These are phyloP conservation scores for Nyctibius grandis DNA, from an alignment of 2,797 vertebrate genomes.

Conservation along the genomic window DNA sequence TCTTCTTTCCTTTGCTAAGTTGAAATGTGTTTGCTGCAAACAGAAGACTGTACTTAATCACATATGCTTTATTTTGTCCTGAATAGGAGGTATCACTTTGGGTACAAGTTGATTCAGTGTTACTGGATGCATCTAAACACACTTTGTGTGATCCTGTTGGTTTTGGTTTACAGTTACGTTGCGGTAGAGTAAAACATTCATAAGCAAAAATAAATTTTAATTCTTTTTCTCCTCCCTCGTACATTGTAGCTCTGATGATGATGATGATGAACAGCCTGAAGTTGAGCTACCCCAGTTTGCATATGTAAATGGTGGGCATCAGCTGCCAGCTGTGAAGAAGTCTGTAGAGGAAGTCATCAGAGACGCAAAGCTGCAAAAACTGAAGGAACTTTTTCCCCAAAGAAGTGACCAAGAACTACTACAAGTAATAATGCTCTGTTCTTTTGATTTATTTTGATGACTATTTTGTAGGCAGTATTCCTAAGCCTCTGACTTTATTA, in stretches of 20 bases:
- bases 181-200: background rate
- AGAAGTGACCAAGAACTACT: slow-evolving; percentile 74
- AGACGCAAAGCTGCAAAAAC: slow-evolving; percentile 71
- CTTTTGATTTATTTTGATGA: background rate
- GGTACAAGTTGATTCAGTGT: background rate
- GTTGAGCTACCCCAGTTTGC: slow-evolving; percentile 13
- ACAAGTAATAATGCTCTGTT: slow-evolving; percentile 71
- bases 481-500: background rate
- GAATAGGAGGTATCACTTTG: background rate
- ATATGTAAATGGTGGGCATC: slow-evolving; percentile 6
- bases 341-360: slow-evolving; percentile 54
- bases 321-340: background rate
- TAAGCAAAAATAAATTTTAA: background rate
- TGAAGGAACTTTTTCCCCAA: slow-evolving; percentile 85
- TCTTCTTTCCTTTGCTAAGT: background rate
- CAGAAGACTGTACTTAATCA: background rate
- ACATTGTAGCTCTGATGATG: slow-evolving; percentile 62
- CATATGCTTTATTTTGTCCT: background rate
- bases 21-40: background rate
- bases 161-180: background rate
- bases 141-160: background rate
- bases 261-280: slow-evolving; percentile 64
- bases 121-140: background rate
- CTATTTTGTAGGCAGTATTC: background rate
- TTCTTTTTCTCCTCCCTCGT: background rate